phyloP scores from a whole-genome alignment of 1,140 invertebrate genomes.

The Helicorthomorpha holstii region DNA sequence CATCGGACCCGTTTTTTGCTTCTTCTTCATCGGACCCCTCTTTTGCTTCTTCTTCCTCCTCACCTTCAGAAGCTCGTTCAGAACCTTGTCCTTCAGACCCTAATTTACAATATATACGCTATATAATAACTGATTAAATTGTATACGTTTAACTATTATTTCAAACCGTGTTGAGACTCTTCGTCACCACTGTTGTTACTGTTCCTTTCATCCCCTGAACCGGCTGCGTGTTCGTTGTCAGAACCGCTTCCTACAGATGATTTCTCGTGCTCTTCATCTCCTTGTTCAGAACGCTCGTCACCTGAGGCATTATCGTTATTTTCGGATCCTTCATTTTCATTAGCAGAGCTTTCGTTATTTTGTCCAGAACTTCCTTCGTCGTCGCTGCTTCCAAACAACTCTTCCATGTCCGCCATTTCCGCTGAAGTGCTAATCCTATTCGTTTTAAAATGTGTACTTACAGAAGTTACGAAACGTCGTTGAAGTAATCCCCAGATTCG shows the following conservation, averaged over 20 bases:
- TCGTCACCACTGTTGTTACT: conserved; percentile 42
- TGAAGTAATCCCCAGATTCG: too few species aligned
- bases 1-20: not conserved
- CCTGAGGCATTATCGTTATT: not conserved
- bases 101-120: conserved; percentile 16
- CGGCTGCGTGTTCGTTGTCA: not conserved
- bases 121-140: conserved; percentile 11
- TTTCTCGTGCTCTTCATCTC: not conserved
- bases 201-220: not conserved
- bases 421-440: too few species aligned
- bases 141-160: conserved; percentile 1
- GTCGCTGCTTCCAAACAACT: not conserved
- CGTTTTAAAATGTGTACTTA: too few species aligned
- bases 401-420: not conserved
- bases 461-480: too few species aligned
- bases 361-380: not conserved
- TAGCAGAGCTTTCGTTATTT: not conserved
- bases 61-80: conserved; percentile 25
- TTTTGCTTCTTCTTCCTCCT: not conserved
- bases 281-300: not conserved
- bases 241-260: not conserved
- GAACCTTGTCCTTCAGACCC: conserved; percentile 34
- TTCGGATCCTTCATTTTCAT: not conserved
- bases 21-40: not conserved
- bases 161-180: conserved; percentile 42